These are phyloP conservation scores for Bos javanicus DNA, from an alignment of 2,113 vertebrate genomes.

Conservation along the genomic window DNA sequence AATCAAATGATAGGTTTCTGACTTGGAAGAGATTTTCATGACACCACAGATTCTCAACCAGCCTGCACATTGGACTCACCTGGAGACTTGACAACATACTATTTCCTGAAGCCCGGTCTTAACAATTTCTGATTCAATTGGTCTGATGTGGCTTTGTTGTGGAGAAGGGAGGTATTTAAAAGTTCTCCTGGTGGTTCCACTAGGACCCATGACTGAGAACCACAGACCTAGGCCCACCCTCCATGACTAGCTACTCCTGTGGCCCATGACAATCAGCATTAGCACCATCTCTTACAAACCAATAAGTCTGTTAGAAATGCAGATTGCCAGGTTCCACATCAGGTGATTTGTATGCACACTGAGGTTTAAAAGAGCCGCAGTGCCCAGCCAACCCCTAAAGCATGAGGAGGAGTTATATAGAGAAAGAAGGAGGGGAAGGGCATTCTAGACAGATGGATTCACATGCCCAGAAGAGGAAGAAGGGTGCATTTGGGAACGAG, in stretches of 20 bases:
- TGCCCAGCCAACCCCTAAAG: not conserved
- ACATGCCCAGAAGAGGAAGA: not conserved
- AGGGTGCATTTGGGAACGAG: not conserved
- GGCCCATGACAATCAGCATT: not conserved
- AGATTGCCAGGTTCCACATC: not conserved
- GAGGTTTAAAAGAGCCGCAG: not conserved
- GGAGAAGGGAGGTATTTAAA: not conserved
- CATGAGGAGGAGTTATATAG: not conserved
- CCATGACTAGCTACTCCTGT: not conserved
- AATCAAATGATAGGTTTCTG: not conserved
- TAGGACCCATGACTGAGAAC: not conserved
- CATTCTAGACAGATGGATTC: not conserved
- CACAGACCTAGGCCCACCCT: not conserved
- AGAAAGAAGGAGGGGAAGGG: not conserved
- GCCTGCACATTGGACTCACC: not conserved
- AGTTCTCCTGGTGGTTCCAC: not conserved
- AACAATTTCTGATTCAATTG: not conserved
- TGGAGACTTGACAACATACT: not conserved
- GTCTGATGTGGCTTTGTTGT: not conserved
- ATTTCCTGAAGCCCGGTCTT: not conserved
- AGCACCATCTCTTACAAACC: not conserved
- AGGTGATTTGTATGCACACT: not conserved
- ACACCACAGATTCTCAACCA: not conserved
- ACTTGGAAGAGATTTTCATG: not conserved
- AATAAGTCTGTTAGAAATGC: not conserved